phyloP scores from a whole-genome alignment of 2,888 invertebrate species.

The Cylloceria caligata region DNA sequence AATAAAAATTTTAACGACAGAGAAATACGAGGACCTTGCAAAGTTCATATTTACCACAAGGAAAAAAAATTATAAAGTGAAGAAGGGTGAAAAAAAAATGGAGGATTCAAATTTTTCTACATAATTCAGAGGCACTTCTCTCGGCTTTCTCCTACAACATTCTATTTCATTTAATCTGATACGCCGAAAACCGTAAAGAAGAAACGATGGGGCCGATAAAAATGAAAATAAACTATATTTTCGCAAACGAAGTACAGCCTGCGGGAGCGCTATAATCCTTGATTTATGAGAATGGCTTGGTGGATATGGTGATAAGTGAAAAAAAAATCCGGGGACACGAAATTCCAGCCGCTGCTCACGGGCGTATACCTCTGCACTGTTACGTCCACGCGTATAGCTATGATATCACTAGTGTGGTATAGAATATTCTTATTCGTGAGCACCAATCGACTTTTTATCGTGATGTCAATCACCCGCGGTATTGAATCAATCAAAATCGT shows the following conservation, averaged over 20 bases:
- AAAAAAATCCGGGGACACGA: constrained; percentile 8
- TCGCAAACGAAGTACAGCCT: constrained; percentile 25
- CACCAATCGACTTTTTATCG: constrained; percentile 71
- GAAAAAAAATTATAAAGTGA: not conserved
- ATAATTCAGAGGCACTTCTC: constrained; percentile 1
- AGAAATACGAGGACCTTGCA: not conserved
- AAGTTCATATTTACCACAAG: not conserved
- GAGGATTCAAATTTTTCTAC: not conserved
- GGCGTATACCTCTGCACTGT: not conserved
- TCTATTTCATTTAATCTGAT: constrained; percentile 21
- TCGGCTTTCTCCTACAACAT: not conserved
- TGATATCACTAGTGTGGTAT: not conserved
- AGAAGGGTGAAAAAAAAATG: not conserved
- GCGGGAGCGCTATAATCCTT: constrained; percentile 10
- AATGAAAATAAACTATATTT: constrained; percentile 31
- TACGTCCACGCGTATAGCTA: not conserved
- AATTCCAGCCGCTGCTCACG: constrained; percentile 15
- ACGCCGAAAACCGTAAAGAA: constrained; percentile 16
- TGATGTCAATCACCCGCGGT: constrained; percentile 68
- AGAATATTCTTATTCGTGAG: constrained; percentile 67
- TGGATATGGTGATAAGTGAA: constrained; percentile 28
- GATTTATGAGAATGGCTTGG: constrained; percentile 35
- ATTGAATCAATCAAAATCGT: constrained; percentile 73
- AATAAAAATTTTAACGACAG: not conserved
- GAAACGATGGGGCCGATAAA: constrained; percentile 15